Conservation (phyloP, 2,113 vertebrate species). For the Aspidoscelis tigris region DNA sequence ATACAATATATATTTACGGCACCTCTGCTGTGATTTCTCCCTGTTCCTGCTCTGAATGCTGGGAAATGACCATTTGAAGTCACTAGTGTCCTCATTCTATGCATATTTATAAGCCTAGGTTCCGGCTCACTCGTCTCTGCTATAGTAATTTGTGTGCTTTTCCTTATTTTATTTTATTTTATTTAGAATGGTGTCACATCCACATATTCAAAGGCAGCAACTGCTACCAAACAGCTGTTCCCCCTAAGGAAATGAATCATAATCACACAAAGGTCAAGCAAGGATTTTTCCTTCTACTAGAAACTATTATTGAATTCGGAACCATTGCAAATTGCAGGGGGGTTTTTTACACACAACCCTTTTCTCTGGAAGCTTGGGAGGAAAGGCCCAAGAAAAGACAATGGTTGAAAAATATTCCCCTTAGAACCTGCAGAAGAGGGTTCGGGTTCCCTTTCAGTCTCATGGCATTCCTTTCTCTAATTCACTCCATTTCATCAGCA, state of each 20-base stretch:
- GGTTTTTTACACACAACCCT: not conserved
- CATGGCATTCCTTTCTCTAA: too few relatives aligned
- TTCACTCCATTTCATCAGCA: not conserved
- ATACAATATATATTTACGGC: too few relatives aligned
- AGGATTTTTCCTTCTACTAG: constrained; percentile 28
- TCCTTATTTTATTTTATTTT: not conserved
- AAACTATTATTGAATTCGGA: constrained; percentile 26
- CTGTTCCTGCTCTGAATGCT: not conserved
- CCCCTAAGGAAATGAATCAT: not conserved
- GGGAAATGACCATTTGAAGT: not conserved
- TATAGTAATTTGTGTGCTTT: not conserved
- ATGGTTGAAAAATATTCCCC: not conserved
- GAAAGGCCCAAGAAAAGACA: not conserved
- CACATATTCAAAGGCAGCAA: not conserved
- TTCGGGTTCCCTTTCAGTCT: not conserved
- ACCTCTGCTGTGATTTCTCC: not conserved
- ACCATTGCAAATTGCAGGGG: constrained; percentile 8
- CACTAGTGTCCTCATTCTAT: too few relatives aligned
- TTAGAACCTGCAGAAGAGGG: not conserved
- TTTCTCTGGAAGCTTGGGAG: constrained; percentile 27
- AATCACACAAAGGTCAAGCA: constrained; percentile 33
- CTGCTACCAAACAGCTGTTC: constrained; percentile 20
- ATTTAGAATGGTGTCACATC: not conserved
- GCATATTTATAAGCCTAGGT: not conserved
- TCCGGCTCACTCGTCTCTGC: not conserved